These are phyloP conservation scores for Mythimna loreyi DNA, from an alignment of 2,888 invertebrate species.

Conservation along the genomic window DNA sequence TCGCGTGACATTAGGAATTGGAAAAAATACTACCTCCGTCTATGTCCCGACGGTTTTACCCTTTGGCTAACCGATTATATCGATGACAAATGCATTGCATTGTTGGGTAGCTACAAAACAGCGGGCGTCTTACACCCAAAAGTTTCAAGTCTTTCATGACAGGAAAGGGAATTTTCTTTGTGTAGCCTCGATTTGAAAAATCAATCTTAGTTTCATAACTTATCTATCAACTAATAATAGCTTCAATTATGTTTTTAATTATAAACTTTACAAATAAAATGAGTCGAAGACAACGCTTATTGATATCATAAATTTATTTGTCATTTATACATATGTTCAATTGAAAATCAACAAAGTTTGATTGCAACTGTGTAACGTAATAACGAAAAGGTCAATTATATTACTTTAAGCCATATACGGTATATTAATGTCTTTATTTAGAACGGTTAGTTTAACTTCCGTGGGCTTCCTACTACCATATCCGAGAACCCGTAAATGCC, in stretches of 20 bases:
- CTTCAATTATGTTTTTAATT: conserved; percentile 18
- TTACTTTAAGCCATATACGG: background rate
- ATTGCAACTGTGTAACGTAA: background rate
- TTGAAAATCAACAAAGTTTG: background rate
- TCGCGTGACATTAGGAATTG: conserved; percentile 58
- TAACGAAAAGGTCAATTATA: background rate
- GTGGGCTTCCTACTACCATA: background rate
- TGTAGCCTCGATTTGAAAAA: conserved; percentile 14
- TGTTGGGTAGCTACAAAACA: conserved; percentile 8
- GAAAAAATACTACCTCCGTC: conserved; percentile 37
- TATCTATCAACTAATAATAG: too few relatives aligned
- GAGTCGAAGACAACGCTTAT: conserved; percentile 18
- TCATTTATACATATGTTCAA: background rate
- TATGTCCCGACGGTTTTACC: conserved; percentile 43
- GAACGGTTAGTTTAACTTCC: conserved; percentile 1
- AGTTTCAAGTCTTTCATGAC: conserved; percentile 13
- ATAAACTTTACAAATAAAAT: conserved; percentile 7
- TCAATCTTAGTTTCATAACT: background rate
- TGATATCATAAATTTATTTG: conserved; percentile 7
- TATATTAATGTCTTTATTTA: background rate
- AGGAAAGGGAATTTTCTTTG: conserved; percentile 20
- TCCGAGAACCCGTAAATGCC: background rate
- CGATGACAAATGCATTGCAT: conserved; percentile 17
- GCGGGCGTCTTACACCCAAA: background rate
- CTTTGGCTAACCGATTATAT: conserved; percentile 29